Conservation (phyloP, 2,888 invertebrate species). For the Hypsopygia costalis region DNA sequence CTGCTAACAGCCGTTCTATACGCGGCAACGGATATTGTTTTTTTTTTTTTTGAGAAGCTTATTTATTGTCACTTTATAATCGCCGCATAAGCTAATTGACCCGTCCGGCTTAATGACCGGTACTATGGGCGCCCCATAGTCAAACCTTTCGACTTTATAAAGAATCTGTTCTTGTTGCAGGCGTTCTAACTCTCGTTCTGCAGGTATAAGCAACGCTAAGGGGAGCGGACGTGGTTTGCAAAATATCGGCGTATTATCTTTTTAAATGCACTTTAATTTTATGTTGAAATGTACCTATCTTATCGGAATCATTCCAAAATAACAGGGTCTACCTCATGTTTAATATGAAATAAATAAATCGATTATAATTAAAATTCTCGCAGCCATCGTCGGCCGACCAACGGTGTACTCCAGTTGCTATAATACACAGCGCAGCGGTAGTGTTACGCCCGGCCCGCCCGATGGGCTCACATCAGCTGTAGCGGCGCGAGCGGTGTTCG, state of each 20-base stretch:
- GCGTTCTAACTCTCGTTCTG: conserved; percentile 19
- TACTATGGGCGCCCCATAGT: conserved; percentile 26
- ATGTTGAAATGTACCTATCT: conserved; percentile 16
- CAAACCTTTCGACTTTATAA: conserved; percentile 20
- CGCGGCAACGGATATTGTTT: conserved; percentile 24
- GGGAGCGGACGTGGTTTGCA: conserved; percentile 14
- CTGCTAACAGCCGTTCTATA: conserved; percentile 26
- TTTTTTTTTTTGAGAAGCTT: conserved; percentile 19
- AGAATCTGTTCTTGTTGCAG: conserved; percentile 21
- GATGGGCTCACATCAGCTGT: no score
- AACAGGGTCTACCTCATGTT: no score
- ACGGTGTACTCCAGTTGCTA: background rate
- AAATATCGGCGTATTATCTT: conserved; percentile 15
- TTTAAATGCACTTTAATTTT: conserved; percentile 14
- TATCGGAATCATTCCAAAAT: background rate
- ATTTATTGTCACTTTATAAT: conserved; percentile 26
- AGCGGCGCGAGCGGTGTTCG: no score
- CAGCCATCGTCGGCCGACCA: background rate
- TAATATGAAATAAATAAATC: no score
- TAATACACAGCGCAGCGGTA: background rate
- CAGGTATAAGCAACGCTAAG: conserved; percentile 13
- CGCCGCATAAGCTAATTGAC: conserved; percentile 22
- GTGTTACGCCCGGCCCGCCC: no score
- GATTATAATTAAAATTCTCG: no score
- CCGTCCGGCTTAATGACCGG: conserved; percentile 22